phyloP scores from a whole-genome alignment of 1,140 invertebrate species.

The Thaumatotibia leucotreta region DNA sequence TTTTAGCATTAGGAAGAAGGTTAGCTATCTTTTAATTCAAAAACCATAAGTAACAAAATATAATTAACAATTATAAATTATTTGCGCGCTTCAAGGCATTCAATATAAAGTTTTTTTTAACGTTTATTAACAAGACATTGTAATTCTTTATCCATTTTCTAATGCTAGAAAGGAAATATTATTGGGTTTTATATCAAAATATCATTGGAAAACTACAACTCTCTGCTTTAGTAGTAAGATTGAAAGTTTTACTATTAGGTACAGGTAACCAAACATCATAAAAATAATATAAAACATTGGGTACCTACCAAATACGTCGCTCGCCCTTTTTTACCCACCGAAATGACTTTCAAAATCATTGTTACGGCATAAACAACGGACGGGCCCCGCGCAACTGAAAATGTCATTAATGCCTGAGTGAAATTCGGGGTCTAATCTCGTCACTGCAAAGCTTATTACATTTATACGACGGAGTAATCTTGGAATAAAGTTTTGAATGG shows the following conservation, averaged over 20 bases:
- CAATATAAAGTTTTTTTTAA: too few relatives aligned
- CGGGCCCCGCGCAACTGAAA: slow-evolving; percentile 62
- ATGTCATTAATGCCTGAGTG: slow-evolving; percentile 74
- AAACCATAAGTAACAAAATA: too few relatives aligned
- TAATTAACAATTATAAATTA: too few relatives aligned
- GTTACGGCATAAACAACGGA: slow-evolving; percentile 56
- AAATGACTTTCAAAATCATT: slow-evolving; percentile 74
- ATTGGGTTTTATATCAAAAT: too few relatives aligned
- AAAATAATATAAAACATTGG: not conserved
- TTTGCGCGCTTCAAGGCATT: too few relatives aligned
- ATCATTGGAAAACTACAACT: too few relatives aligned
- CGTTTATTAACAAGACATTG: too few relatives aligned
- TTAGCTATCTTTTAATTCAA: too few relatives aligned
- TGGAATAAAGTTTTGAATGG: slow-evolving; percentile 75
- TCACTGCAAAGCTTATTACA: slow-evolving; percentile 74
- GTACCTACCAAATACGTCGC: not conserved
- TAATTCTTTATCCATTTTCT: too few relatives aligned
- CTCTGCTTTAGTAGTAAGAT: too few relatives aligned
- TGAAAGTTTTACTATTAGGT: not conserved
- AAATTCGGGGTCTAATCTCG: slow-evolving; percentile 73
- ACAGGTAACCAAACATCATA: not conserved
- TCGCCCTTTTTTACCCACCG: slow-evolving; percentile 50
- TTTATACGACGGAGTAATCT: slow-evolving; percentile 74
- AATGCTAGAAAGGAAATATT: too few relatives aligned
- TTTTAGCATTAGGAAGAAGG: too few relatives aligned